Base-by-base conservation (phyloP, 2,113 vertebrate species). In the human region DNA sequence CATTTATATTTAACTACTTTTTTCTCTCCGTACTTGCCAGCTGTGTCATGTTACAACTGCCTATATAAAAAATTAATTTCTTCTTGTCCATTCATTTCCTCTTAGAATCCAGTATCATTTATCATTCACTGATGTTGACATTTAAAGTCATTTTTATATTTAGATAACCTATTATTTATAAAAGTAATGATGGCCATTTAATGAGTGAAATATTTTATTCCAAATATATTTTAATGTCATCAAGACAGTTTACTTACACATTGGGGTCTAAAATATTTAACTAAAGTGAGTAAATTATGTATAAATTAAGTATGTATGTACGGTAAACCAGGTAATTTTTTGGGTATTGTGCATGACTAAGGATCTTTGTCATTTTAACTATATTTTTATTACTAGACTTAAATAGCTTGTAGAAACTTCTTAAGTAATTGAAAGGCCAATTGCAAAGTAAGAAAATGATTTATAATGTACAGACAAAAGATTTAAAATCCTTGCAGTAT, bases 31-130 rank as follows among this genome's bases (percentile, higher is more conserved):
- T 1, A 88, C 18, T 52, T 95, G 40, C 32, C 38, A 72, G 27
- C 35, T 91, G 20, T 93, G 32, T 95, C 66, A 68, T 82, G 38
- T 97, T 97, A 98, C 82, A 97, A 52, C 70, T 95, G 57, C 92
- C 94, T 93, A 66, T 82, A 92, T 89, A 92, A 87, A 89, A 92
- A 78, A 92, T 96, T 97, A 94, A 95, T 98, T 98, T 96, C 0
- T 97, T 76, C 73, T 97, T 87, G 94, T 72, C n/a, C 0, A 3
- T 93, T 98, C 55, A 93, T 97, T 97, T 98, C 90, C 95, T 98
- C 75, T 96, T 96, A 90, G 2, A 14, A 85, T 76, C 59, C 25
- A 90, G 0, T 61, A 1, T 0, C 38, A n/a, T 95, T 97, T 97
- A 72, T 96, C 70, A 93, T 94, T 96, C 92, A 87, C 61, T 97